Conservation (phyloP, 2,113 vertebrate species). For the Thymallus thymallus region DNA sequence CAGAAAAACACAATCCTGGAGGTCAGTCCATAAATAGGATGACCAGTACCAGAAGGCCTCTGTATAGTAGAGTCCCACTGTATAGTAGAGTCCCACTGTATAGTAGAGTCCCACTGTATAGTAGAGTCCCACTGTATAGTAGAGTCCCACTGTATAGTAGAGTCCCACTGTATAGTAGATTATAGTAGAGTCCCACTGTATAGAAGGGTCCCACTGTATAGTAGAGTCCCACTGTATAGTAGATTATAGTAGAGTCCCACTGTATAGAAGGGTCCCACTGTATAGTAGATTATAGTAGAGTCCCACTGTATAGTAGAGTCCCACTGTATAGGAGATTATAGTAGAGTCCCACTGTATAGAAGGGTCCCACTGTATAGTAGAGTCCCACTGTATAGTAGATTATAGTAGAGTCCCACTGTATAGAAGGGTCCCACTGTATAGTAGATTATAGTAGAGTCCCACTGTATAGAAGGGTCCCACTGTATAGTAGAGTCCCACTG, state of each 20-base stretch:
- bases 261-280: neutral
- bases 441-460: neutral
- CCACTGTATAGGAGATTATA: neutral
- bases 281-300: neutral
- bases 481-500: neutral
- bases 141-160: neutral
- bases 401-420: neutral
- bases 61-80: no score
- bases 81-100: neutral
- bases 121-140: neutral
- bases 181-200: neutral
- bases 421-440: neutral
- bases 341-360: neutral
- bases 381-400: neutral
- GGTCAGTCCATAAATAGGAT: constrained; percentile 63
- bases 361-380: neutral
- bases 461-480: neutral
- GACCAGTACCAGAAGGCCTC: neutral
- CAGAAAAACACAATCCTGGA: constrained; percentile 89
- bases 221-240: neutral
- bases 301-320: no score
- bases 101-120: neutral
- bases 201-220: neutral
- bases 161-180: neutral
- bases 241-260: neutral